Evolutionary conservation across 2,888 invertebrate species (phyloP).

Genomic region (Chalcosyrphus nemorum): DNA sequence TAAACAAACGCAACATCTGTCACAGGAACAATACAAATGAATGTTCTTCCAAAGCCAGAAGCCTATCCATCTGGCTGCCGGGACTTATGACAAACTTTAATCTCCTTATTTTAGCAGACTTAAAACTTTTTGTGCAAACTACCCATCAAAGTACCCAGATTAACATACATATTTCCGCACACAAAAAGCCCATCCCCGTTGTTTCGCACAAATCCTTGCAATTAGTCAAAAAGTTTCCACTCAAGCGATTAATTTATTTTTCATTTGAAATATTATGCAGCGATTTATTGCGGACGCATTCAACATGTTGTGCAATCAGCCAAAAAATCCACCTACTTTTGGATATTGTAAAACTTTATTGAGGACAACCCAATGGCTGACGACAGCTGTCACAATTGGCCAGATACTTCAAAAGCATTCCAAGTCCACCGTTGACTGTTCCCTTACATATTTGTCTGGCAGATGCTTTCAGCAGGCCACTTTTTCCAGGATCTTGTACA

Average conservation of each 20-base stretch:
- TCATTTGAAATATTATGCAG: not conserved
- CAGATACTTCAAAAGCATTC: not conserved
- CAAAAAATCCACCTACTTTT: not conserved
- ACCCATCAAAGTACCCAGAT: not conserved
- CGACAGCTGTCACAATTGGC: not conserved
- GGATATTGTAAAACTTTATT: not conserved
- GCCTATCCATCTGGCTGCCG: not conserved
- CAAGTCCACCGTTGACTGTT: no score
- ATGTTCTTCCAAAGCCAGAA: not conserved
- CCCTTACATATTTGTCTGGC: not conserved
- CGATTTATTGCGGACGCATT: not conserved
- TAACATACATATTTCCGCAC: not conserved
- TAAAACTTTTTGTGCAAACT: not conserved
- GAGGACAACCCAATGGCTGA: not conserved
- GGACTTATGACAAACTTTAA: constrained; percentile 19
- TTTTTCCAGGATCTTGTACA: not conserved
- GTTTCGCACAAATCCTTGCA: constrained; percentile 8
- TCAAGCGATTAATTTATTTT: constrained; percentile 9
- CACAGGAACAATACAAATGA: no score
- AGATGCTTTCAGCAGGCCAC: not conserved
- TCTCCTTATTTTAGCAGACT: not conserved
- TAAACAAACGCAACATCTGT: not conserved
- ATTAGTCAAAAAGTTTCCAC: constrained; percentile 22
- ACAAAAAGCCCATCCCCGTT: not conserved
- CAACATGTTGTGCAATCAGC: not conserved